phyloP scores from a whole-genome alignment of 92 coral and sea anemone species.

The Scolanthus callimorphus region DNA sequence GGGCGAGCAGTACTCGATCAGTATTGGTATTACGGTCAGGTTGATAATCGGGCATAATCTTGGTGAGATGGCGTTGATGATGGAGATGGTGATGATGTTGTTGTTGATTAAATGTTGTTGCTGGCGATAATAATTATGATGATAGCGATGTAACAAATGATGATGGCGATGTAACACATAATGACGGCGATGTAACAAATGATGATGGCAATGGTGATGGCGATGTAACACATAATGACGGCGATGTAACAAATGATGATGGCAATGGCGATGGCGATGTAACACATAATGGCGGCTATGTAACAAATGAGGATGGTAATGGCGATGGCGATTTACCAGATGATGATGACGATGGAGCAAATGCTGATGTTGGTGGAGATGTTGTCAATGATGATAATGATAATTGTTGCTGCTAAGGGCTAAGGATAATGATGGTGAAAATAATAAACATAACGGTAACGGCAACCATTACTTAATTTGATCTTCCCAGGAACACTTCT shows the following conservation, averaged over 20 bases:
- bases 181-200: neutral
- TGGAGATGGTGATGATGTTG: neutral
- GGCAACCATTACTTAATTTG: too few species aligned
- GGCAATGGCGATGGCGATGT: neutral
- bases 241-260: neutral
- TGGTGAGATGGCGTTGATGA: too few species aligned
- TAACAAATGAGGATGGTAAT: neutral
- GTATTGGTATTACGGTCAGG: too few species aligned
- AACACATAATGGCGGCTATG: neutral
- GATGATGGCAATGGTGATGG: constrained; percentile 3
- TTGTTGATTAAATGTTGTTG: neutral
- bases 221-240: neutral
- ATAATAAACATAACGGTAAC: neutral
- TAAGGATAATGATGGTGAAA: neutral
- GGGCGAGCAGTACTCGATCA: too few species aligned
- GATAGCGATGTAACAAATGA: neutral
- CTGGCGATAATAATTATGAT: neutral
- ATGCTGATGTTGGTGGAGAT: neutral
- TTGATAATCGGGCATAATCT: too few species aligned
- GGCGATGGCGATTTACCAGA: neutral
- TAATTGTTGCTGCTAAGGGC: neutral
- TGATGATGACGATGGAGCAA: neutral
- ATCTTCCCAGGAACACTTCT: constrained; percentile 53
- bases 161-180: neutral
- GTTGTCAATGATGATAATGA: neutral